These are phyloP conservation scores for Drosophila nasuta DNA, from an alignment of 1,140 invertebrate genomes.

Conservation along the genomic window DNA sequence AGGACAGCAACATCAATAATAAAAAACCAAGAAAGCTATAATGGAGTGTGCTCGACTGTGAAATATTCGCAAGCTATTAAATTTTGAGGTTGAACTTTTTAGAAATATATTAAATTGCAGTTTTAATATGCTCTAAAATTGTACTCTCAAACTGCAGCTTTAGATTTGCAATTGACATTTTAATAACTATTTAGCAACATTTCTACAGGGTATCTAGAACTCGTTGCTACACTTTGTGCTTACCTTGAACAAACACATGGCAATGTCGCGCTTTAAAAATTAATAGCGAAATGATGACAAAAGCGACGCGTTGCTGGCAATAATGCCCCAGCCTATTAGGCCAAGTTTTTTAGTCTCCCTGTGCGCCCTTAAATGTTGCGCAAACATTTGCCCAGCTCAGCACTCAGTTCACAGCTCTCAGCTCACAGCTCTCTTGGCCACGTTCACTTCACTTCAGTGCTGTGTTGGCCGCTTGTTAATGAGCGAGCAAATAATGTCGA, in stretches of 20 bases:
- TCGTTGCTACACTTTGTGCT: background rate
- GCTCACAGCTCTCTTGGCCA: conserved; percentile 24
- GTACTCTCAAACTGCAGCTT: too few relatives aligned
- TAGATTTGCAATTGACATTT: too few relatives aligned
- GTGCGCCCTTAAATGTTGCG: conserved; percentile 31
- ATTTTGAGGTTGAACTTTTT: too few relatives aligned
- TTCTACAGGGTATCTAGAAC: conserved; percentile 9
- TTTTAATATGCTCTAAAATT: too few relatives aligned
- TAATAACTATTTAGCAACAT: too few relatives aligned
- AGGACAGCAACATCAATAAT: background rate
- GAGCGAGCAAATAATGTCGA: conserved; percentile 53
- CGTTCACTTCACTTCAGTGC: conserved; percentile 18
- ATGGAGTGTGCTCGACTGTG: background rate
- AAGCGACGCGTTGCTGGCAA: conserved; percentile 16
- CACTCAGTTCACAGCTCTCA: background rate
- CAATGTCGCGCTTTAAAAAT: conserved; percentile 33
- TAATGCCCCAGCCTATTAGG: conserved; percentile 32
- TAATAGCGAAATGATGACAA: conserved; percentile 40
- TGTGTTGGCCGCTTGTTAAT: conserved; percentile 44
- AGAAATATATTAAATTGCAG: too few relatives aligned
- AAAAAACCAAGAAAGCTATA: too few relatives aligned
- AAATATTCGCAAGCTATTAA: too few relatives aligned
- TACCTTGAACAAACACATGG: conserved; percentile 27
- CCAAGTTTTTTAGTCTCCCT: conserved; percentile 24
- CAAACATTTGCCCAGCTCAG: conserved; percentile 61